Evolutionary conservation across 2,797 vertebrate genomes (phyloP), one percentile per base, ranked within the genome.

Genomic region (Enteromius afrohamiltoni): DNA sequence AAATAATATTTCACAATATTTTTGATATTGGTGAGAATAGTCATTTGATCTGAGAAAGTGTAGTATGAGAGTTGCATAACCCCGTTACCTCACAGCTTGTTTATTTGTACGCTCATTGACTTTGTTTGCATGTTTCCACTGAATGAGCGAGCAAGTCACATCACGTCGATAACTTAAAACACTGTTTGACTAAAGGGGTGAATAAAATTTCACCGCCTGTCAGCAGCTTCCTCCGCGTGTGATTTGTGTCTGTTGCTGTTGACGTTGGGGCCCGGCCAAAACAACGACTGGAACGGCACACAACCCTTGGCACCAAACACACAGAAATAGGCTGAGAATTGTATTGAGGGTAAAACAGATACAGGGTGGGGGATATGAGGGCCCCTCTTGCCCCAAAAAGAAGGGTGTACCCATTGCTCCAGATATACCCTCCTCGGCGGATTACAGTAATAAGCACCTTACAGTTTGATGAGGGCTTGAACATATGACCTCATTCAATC

Each of bases 241-340:
- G 82, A 88, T 90, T 85, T 86, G 86, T 77, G 55, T 78, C 7
- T 69, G 79, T 83, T 85, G 82, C 71, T 92, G 90, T 91, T 91
- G 88, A 89, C 51, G 26, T 87, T 91, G 91, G 87, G 84, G 26
- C 21, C 65, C 53, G 31, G 88, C 91, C 90, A 93, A 45, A 83
- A 34, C 34, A 31, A 31, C 45, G 85, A 73, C 51, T 31, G 42
- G 16, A 49, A 45, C 9, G 17, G 19, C 21, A 17, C 21, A 17
- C 37, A 29, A 45, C 45, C 34, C 8, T 45, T 67, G 81, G n/a
- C 23, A 68, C 19, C 3, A 58, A 67, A 34, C 19, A 68, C 60
- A 51, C 14, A 11, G 65, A 34, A 29, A 67, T 17, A 55, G 37
- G 21, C 21, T 10, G 68, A 62, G n/a, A 70, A 13, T 16, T 40